A percentile compares a stretch with the other conserved stretches of the same genome.
These are phyloP conservation scores for Neoascia interrupta DNA, from an alignment of 2,888 invertebrate species.

Conservation along the genomic window DNA sequence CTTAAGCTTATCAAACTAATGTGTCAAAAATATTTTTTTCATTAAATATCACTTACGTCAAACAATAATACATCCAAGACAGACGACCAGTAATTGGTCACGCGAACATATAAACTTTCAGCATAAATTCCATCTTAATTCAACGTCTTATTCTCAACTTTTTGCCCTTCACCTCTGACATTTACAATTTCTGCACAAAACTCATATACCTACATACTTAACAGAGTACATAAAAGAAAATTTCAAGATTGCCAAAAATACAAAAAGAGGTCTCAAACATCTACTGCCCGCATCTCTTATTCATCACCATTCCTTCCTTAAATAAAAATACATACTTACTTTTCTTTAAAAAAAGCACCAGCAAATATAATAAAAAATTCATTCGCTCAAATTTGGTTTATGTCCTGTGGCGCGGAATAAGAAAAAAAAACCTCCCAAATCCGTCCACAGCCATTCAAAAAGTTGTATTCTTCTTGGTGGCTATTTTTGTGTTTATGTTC, in stretches of 20 bases:
- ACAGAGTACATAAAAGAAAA: not conserved
- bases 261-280: constrained; percentile 14
- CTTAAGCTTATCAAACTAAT: too few relatives aligned
- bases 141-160: too few relatives aligned
- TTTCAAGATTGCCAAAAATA: constrained; percentile 1
- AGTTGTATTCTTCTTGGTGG: not conserved
- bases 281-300: constrained; percentile 5
- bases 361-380: constrained; percentile 64
- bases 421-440: constrained; percentile 11
- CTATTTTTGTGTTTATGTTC: constrained; percentile 19
- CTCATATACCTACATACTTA: constrained; percentile 16
- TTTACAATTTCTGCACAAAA: not conserved
- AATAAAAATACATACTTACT: too few relatives aligned
- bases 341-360: not conserved
- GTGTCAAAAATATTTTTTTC: too few relatives aligned
- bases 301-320: constrained; percentile 25
- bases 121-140: too few relatives aligned
- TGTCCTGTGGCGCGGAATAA: constrained; percentile 46
- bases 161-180: not conserved
- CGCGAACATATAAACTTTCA: too few relatives aligned
- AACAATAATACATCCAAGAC: too few relatives aligned
- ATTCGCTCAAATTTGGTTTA: constrained; percentile 63
- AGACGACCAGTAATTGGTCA: too few relatives aligned
- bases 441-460: constrained; percentile 13
- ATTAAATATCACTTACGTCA: too few relatives aligned